Percentiles rank a stretch among this genome's conserved stretches.
Conservation (phyloP, 2,888 invertebrate species). For the Protodeltote pygarga region DNA sequence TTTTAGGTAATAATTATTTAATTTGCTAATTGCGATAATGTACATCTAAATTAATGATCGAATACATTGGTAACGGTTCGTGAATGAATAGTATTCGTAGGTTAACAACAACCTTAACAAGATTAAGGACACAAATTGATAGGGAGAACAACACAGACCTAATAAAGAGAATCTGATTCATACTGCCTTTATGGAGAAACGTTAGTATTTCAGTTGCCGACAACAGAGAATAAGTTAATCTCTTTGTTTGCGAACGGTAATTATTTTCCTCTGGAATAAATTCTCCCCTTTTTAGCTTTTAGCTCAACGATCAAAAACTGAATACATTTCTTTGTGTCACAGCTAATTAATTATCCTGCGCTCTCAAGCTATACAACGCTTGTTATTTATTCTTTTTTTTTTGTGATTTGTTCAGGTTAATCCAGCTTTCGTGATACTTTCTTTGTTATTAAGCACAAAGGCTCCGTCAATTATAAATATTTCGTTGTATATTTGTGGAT, state of each 20-base stretch:
- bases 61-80: slow-evolving; percentile 34
- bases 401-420: slow-evolving; percentile 37
- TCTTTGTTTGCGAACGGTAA: slow-evolving; percentile 59
- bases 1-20: too few relatives aligned
- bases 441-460: slow-evolving; percentile 14
- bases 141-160: slow-evolving; percentile 50
- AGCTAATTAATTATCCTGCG: slow-evolving; percentile 47
- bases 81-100: slow-evolving; percentile 54
- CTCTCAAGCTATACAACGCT: slow-evolving; percentile 27
- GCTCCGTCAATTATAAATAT: slow-evolving; percentile 18
- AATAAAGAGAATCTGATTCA: slow-evolving; percentile 62
- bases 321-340: slow-evolving; percentile 52
- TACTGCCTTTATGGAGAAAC: slow-evolving; percentile 58
- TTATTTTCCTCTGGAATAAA: slow-evolving; percentile 56
- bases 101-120: slow-evolving; percentile 52
- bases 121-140: slow-evolving; percentile 57
- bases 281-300: slow-evolving; percentile 54
- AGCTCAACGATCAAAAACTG: slow-evolving; percentile 53
- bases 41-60: slow-evolving; percentile 26
- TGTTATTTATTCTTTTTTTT: slow-evolving; percentile 27
- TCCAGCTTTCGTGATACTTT: slow-evolving; percentile 22
- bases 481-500: slow-evolving; percentile 1
- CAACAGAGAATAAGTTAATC: slow-evolving; percentile 58
- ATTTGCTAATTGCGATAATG: slow-evolving; percentile 8
- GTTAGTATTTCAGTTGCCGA: slow-evolving; percentile 57